phyloP scores from a whole-genome alignment of 35 echinoderm and acorn worm species.

The Heliocidaris erythrogramma region DNA sequence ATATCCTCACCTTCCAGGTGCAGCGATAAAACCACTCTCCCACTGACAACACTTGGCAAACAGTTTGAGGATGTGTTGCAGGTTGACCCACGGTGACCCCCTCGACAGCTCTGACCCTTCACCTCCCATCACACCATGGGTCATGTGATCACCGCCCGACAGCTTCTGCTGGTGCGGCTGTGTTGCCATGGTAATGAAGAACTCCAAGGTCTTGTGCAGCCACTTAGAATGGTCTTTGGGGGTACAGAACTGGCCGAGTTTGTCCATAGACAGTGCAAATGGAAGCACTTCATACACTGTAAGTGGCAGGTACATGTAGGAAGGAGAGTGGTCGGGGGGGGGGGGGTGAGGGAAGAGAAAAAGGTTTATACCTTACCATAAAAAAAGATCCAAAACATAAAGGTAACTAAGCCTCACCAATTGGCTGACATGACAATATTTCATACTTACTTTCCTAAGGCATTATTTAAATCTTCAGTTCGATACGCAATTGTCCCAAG shows the following conservation, averaged over 20 bases:
- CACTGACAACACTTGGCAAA: slow-evolving; percentile 29
- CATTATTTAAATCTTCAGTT: too few species aligned
- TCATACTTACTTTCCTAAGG: neutral
- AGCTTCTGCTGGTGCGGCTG: slow-evolving; percentile 32
- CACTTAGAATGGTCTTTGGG: slow-evolving; percentile 71
- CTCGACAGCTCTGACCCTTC: neutral
- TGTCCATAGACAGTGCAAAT: slow-evolving; percentile 54
- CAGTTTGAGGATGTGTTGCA: slow-evolving; percentile 33
- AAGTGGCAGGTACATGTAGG: neutral
- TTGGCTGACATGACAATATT: neutral
- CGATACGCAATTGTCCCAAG: too few species aligned
- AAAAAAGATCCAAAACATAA: neutral
- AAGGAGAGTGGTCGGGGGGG: too few species aligned
- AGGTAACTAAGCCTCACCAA: neutral
- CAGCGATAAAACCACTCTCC: slow-evolving; percentile 12
- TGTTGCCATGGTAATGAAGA: slow-evolving; percentile 62
- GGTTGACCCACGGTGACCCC: slow-evolving; percentile 34
- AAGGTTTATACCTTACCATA: neutral
- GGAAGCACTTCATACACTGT: slow-evolving; percentile 81
- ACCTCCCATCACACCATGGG: neutral
- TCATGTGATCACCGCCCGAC: slow-evolving; percentile 27
- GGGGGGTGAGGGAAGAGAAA: too few species aligned
- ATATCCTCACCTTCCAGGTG: slow-evolving; percentile 25
- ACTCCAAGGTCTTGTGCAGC: slow-evolving; percentile 77
- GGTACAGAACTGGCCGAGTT: slow-evolving; percentile 45